Evolutionary conservation across 37 sponge, comb jelly and placozoan genomes (phyloP), one percentile per base, ranked within the genome.

Genomic region (Cliona cf. orientalis): DNA sequence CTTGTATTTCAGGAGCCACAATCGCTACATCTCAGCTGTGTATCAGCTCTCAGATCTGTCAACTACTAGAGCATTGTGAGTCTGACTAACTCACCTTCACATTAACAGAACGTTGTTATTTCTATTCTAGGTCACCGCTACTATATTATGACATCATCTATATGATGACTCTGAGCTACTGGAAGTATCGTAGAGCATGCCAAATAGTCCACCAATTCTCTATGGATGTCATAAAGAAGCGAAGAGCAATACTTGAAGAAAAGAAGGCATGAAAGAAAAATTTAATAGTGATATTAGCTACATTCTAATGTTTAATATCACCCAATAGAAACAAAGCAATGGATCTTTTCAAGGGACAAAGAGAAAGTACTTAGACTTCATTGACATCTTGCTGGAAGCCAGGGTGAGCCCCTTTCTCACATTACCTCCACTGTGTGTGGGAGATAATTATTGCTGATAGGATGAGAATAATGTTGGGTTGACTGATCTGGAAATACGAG

Each of bases 401-500:
- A 88, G 55, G 81, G 89, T 92, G n/a, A n/a, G n/a, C n/a, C n/a
- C n/a, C n/a, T n/a, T n/a, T n/a, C n/a, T n/a, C n/a, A n/a, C n/a
- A n/a, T n/a, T n/a, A n/a, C n/a, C n/a, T n/a, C n/a, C n/a, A n/a
- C n/a, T n/a, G n/a, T n/a, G n/a, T n/a, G n/a, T n/a, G n/a, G n/a
- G n/a, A n/a, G n/a, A n/a, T n/a, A n/a, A n/a, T n/a, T n/a, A n/a
- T n/a, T n/a, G n/a, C n/a, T n/a, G n/a, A n/a, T n/a, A 91, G 92
- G 92, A 91, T 83, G 83, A 78, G 7, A 44, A 83, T 46, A 84
- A 84, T 40, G 44, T 61, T 59, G 87, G 92, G 3, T 61, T 91
- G 80, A 91, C 92, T 56, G 93, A 92, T 56, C 63, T 73, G 33
- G 93, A 95, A 63, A 95, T 95, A 21, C 64, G 93, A 57, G 90